Conservation (phyloP, 2,888 invertebrate species). For the Plemyria rubiginata region DNA sequence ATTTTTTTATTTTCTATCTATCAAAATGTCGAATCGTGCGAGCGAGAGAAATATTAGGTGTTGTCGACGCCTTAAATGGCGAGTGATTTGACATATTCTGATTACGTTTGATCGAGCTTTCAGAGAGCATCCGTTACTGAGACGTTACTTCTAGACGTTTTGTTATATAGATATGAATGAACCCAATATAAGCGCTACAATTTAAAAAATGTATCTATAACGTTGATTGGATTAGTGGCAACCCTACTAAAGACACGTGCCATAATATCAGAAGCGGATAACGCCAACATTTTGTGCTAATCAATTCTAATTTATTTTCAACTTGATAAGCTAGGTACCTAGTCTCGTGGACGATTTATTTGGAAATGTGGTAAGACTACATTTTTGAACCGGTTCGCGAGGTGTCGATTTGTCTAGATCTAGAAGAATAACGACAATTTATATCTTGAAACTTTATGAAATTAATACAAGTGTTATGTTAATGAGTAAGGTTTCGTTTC, state of each 20-base stretch:
- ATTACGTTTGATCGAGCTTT: no score
- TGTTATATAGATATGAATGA: no score
- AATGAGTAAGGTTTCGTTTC: no score
- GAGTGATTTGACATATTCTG: no score
- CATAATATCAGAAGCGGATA: constrained; percentile 10
- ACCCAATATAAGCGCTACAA: no score
- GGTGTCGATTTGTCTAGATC: constrained; percentile 20
- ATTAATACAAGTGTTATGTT: no score
- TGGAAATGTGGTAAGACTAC: constrained; percentile 8
- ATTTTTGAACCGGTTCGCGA: constrained; percentile 18
- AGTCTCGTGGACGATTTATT: constrained; percentile 1
- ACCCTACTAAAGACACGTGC: constrained; percentile 20
- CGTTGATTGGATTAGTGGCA: not conserved
- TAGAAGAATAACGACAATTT: constrained; percentile 6
- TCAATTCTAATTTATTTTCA: constrained; percentile 4
- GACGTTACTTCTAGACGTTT: no score
- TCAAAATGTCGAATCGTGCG: no score
- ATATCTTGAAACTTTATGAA: not conserved
- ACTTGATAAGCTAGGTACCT: not conserved
- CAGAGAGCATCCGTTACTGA: no score
- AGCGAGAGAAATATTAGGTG: no score
- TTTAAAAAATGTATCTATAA: not conserved
- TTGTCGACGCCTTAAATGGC: no score
- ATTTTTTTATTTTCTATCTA: no score
- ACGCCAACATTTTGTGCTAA: constrained; percentile 14